phyloP scores from a whole-genome alignment of 2,797 vertebrate genomes.

The Poeciliopsis gracilis region DNA sequence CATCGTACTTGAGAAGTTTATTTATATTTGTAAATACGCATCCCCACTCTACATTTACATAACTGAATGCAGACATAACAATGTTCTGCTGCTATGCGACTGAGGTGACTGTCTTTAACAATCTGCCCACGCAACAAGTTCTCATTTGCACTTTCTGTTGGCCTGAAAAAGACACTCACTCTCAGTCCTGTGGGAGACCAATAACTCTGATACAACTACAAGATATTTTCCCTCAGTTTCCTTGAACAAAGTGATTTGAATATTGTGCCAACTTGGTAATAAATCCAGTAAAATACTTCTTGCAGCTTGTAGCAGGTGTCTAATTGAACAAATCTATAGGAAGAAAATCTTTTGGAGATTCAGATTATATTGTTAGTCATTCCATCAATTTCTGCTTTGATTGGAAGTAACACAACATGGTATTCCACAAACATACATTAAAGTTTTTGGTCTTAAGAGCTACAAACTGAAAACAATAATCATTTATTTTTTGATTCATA shows the following conservation, averaged over 20 bases:
- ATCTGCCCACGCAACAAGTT: constrained; percentile 46
- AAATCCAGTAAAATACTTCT: neutral
- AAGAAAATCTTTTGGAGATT: neutral
- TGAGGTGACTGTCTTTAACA: constrained; percentile 44
- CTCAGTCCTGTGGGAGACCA: constrained; percentile 39
- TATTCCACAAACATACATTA: neutral
- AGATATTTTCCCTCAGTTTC: constrained; percentile 6
- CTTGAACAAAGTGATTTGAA: constrained; percentile 5
- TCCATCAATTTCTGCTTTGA: neutral
- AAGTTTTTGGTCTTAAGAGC: neutral
- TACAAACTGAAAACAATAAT: neutral
- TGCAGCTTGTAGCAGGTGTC: neutral
- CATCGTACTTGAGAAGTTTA: constrained; percentile 21
- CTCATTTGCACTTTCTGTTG: constrained; percentile 55
- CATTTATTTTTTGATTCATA: neutral
- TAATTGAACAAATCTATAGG: neutral
- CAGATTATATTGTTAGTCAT: neutral
- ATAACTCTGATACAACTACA: constrained; percentile 42
- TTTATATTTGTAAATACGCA: neutral
- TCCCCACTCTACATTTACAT: constrained; percentile 1
- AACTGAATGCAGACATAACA: constrained; percentile 30
- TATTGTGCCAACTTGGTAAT: neutral
- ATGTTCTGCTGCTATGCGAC: constrained; percentile 36
- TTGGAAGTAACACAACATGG: neutral
- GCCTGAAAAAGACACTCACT: constrained; percentile 28